Base-by-base conservation (phyloP, 2,888 invertebrate species). In the Drosophila longiperda region DNA sequence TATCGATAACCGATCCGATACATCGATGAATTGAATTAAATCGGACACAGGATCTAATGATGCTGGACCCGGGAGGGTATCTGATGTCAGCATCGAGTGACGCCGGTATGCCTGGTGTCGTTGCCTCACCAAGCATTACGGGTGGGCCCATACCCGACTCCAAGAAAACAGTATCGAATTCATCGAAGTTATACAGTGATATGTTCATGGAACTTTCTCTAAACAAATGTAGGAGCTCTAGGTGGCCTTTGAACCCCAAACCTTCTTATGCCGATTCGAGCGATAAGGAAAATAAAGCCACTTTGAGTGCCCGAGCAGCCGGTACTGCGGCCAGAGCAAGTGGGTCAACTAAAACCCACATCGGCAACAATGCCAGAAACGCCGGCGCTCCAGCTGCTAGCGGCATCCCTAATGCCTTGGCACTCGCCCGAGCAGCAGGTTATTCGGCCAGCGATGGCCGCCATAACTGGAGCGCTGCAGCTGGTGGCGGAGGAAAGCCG, bases 101-200 rank as follows among this genome's bases (percentile, higher is more conserved):
- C 53, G 82, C 89, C 53, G 87, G 90, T 58, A 90, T 91, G 52
- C 5, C 87, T 60, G 85, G 87, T 38, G 9, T 88, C 64, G 82
- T 77, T 26, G 94, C 81, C 58, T 83, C 82, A n/a, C 85, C 86
- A 29, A 81, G 87, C 29, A 80, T 81, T 60, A 83, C 93, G 94
- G 83, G 80, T 17, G 82, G 87, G 23, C 73, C 89, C 15, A 85
- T 82, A 32, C 73, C 78, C 76, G 97, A 97, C 93, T 95, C 95
- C 78, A 97, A 97, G 93, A 97, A 97, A 92, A 97, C 97, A 93
- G 95, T 98, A 58, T 96, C 96, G 60, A 97, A 98, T 92, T 26
- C 26, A 26, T 26, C 2, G 26, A 26, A 26, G 26, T 96, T 97
- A 78, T 98, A 98, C 93, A 97, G 97, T 93, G 98, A 98, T 94